These are phyloP conservation scores for Halictus quadricinctus DNA, from an alignment of 2,888 invertebrate genomes.

Conservation along the genomic window DNA sequence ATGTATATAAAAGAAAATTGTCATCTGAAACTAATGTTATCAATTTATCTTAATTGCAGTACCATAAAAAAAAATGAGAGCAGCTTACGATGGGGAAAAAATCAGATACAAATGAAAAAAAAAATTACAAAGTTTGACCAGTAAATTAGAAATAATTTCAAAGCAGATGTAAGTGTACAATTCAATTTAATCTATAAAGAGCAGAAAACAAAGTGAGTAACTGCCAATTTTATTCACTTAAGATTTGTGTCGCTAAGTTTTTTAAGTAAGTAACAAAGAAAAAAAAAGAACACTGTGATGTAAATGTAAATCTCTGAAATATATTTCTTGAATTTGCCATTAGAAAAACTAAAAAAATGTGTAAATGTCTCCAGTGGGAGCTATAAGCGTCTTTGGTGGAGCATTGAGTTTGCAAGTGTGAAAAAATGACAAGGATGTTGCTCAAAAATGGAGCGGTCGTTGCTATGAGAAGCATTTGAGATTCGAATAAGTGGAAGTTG, in stretches of 20 bases:
- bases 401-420: slow-evolving; percentile 51
- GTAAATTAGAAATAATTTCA: slow-evolving; percentile 33
- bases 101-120: slow-evolving; percentile 14
- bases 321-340: slow-evolving; percentile 55
- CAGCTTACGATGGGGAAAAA: slow-evolving; percentile 10
- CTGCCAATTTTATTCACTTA: slow-evolving; percentile 60
- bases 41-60: slow-evolving; percentile 43
- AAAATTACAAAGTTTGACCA: slow-evolving; percentile 31
- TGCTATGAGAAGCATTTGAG: slow-evolving; percentile 59
- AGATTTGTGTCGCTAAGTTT: slow-evolving; percentile 48
- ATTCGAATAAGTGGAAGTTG: slow-evolving; percentile 63
- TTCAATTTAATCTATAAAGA: slow-evolving; percentile 41
- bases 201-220: slow-evolving; percentile 46
- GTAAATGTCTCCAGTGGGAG: slow-evolving; percentile 49
- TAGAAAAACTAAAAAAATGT: slow-evolving; percentile 45
- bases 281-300: slow-evolving; percentile 55
- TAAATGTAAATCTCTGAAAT: slow-evolving; percentile 54
- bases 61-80: slow-evolving; percentile 11
- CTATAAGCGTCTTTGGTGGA: slow-evolving; percentile 47
- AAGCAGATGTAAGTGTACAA: slow-evolving; percentile 33
- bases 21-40: slow-evolving; percentile 25
- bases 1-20: slow-evolving; percentile 18
- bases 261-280: slow-evolving; percentile 46
- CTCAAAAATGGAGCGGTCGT: slow-evolving; percentile 51
- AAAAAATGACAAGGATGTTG: slow-evolving; percentile 53